These are phyloP conservation scores for Paralichthys olivaceus DNA, from an alignment of 2,113 vertebrate genomes.

Conservation along the genomic window DNA sequence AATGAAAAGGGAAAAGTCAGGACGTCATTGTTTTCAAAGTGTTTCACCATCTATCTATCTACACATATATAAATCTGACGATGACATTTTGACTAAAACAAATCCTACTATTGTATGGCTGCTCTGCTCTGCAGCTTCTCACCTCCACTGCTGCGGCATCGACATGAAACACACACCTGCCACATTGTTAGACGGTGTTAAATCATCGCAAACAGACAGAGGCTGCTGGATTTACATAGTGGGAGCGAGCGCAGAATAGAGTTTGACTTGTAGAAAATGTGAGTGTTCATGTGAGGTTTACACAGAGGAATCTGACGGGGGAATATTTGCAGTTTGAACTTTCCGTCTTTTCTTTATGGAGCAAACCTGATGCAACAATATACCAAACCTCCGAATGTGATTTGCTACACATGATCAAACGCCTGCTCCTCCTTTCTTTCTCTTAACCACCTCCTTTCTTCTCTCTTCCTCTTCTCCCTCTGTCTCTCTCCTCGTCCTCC, in stretches of 20 bases:
- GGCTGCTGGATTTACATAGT: slow-evolving; percentile 43
- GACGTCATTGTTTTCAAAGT: no score
- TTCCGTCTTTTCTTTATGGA: slow-evolving; percentile 59
- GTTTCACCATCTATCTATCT: no score
- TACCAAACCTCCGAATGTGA: slow-evolving; percentile 35
- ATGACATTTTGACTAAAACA: no score
- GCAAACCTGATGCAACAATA: slow-evolving; percentile 66
- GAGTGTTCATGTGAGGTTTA: not conserved
- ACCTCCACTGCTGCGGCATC: not conserved
- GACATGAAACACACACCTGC: not conserved
- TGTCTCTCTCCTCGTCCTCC: not conserved
- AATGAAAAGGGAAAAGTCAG: no score
- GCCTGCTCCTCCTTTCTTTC: slow-evolving; percentile 30
- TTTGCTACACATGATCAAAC: slow-evolving; percentile 66
- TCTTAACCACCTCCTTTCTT: slow-evolving; percentile 34
- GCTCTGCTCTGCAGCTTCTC: no score
- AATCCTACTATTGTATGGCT: no score
- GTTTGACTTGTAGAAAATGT: slow-evolving; percentile 17
- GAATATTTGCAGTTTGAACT: slow-evolving; percentile 54
- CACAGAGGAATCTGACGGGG: slow-evolving; percentile 11
- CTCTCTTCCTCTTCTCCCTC: not conserved
- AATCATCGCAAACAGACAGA: slow-evolving; percentile 50
- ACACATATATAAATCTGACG: no score
- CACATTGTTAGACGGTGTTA: slow-evolving; percentile 27
- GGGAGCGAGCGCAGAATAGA: not conserved